These are phyloP conservation scores for Camponotus floridanus DNA, from an alignment of 1,140 invertebrate genomes.

Conservation along the genomic window DNA sequence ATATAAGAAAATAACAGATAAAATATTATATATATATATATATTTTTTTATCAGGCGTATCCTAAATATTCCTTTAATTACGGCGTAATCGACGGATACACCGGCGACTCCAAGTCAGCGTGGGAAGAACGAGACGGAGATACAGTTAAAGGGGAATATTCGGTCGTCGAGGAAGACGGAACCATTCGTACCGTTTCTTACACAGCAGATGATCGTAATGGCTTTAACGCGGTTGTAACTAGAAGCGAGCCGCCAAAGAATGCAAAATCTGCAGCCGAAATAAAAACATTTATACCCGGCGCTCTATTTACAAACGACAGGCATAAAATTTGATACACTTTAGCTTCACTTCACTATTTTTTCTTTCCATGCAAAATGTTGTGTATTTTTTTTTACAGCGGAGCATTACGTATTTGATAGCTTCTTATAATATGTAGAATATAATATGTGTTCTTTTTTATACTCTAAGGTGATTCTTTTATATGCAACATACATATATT, in stretches of 20 bases:
- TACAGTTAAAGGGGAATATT: constrained; percentile 88
- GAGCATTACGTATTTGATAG: background rate
- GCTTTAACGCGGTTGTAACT: constrained; percentile 86
- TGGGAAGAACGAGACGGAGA: constrained; percentile 87
- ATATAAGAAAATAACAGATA: too few species aligned
- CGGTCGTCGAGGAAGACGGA: constrained; percentile 87
- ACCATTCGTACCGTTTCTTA: constrained; percentile 89
- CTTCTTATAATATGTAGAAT: background rate
- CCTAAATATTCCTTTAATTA: constrained; percentile 87
- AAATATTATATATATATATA: background rate
- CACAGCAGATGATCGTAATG: constrained; percentile 90
- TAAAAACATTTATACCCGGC: constrained; percentile 70
- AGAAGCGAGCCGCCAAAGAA: constrained; percentile 74
- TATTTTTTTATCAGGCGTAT: constrained; percentile 82
- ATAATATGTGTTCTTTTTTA: too few species aligned
- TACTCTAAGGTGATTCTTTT: too few species aligned
- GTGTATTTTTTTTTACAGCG: background rate
- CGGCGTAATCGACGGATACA: constrained; percentile 87
- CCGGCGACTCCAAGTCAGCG: constrained; percentile 87
- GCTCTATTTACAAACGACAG: constrained; percentile 43
- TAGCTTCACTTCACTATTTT: background rate
- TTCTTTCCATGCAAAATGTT: background rate
- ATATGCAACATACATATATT: too few species aligned
- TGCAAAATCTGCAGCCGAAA: constrained; percentile 11
- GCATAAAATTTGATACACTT: constrained; percentile 10